These are phyloP conservation scores for Oscheius sp. DNA, from an alignment of 2,888 invertebrate genomes.

Conservation along the genomic window DNA sequence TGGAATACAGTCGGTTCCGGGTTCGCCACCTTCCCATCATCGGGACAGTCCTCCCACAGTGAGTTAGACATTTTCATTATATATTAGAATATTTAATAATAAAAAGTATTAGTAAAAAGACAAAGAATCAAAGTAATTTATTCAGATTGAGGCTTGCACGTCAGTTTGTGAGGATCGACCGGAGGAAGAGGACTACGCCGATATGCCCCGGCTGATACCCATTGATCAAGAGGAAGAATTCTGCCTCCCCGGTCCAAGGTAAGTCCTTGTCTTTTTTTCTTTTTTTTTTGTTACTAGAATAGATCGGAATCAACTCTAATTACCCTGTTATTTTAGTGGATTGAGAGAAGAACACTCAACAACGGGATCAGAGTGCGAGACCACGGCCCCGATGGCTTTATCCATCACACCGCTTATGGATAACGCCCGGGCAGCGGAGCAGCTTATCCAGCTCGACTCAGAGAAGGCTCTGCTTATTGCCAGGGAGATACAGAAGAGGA, in stretches of 20 bases:
- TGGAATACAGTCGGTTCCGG: slow-evolving; percentile 71
- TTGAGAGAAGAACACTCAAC: slow-evolving; percentile 16
- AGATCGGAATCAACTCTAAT: background rate
- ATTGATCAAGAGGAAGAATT: slow-evolving; percentile 37
- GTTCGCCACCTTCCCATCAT: slow-evolving; percentile 45
- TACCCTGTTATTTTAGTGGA: background rate
- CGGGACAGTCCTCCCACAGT: slow-evolving; percentile 33
- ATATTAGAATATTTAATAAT: background rate
- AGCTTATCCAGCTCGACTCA: slow-evolving; percentile 41
- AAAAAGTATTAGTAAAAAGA: background rate
- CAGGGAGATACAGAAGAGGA: slow-evolving; percentile 39
- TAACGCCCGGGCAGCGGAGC: slow-evolving; percentile 40
- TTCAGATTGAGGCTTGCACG: slow-evolving; percentile 37
- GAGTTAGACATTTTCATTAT: background rate
- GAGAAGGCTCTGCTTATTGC: slow-evolving; percentile 42
- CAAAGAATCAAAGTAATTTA: background rate
- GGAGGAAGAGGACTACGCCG: slow-evolving; percentile 45
- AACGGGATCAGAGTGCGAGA: slow-evolving; percentile 45
- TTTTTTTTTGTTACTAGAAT: background rate
- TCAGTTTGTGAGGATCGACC: slow-evolving; percentile 34
- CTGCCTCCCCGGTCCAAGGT: slow-evolving; percentile 38
- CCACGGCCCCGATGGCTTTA: slow-evolving; percentile 37
- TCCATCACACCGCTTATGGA: slow-evolving; percentile 46
- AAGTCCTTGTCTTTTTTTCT: background rate
- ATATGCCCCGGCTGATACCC: slow-evolving; percentile 52